phyloP scores from a whole-genome alignment of 2,888 invertebrate species.

The Xylophagus ater region DNA sequence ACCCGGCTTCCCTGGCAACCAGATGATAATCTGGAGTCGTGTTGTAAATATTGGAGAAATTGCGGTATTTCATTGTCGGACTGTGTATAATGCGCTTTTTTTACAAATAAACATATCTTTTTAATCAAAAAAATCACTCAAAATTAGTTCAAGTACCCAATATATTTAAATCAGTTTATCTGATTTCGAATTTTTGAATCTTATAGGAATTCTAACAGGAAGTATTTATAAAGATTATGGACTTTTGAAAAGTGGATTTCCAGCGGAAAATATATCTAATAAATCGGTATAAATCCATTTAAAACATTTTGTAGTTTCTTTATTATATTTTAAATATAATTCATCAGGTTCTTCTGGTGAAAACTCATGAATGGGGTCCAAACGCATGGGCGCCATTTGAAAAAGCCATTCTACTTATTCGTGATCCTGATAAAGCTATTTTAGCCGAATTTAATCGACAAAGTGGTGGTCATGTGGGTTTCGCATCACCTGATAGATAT shows the following conservation, averaged over 20 bases:
- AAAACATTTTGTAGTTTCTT: background rate
- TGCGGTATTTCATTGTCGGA: no score
- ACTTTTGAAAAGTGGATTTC: conserved; percentile 64
- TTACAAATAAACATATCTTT: no score
- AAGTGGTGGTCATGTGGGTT: conserved; percentile 69
- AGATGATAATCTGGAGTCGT: no score
- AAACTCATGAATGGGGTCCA: conserved; percentile 65
- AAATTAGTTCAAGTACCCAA: no score
- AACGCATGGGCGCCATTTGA: conserved; percentile 47
- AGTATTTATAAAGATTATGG: conserved; percentile 75
- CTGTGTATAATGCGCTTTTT: no score
- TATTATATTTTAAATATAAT: background rate
- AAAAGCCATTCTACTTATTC: conserved; percentile 57
- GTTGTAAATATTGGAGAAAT: no score
- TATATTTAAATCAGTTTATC: no score
- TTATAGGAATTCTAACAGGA: conserved; percentile 59
- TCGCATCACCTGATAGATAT: conserved; percentile 57
- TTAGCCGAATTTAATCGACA: conserved; percentile 68
- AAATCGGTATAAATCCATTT: conserved; percentile 43
- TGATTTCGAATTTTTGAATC: no score
- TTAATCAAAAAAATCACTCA: no score
- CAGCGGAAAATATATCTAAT: conserved; percentile 64
- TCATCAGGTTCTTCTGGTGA: conserved; percentile 51
- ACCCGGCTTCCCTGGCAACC: no score
- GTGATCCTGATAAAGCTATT: conserved; percentile 57